Evolutionary conservation across 2,888 invertebrate species (phyloP), one percentile per base, ranked within the genome.

Genomic region (Spodoptera exigua): DNA sequence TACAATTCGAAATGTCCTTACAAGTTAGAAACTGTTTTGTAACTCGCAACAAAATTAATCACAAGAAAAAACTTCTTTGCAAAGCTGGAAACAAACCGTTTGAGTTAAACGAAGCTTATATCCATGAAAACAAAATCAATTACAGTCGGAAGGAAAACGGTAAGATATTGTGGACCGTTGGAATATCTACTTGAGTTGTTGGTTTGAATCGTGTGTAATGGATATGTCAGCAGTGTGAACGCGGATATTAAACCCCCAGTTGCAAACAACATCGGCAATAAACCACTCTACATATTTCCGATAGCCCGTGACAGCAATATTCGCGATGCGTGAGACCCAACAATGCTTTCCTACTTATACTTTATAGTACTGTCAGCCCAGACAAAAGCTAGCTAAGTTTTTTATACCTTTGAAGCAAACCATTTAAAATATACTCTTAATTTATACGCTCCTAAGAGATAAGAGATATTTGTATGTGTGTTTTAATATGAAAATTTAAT

Each of bases 1-100:
- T 41, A 62, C 53, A 56, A 64, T 21, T 27, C 36, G 32, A 57
- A 70, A 65, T 41, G 56, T 56, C 49, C 37, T 72, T 58, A 51
- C 45, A 58, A 72, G 68, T 57, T 72, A 41, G 63, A 65, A 71
- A 61, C 55, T 52, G 54, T 72, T 66, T 61, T 68, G 37, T 53
- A 61, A 61, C 55, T 66, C 41, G 41, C 43, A 46, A 72, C 41
- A 58, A 71, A 72, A 58, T 66, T 44, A 71, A 72, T 72, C 54
- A 49, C 14, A 58, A 54, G 37, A 72, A 76, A 70, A 64, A 66
- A 56, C 40, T 44, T 66, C 5, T 58, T 48, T 10, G 13, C 48
- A 61, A 66, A 49, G 17, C 39, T 48, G 36, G 43, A 46, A 58
- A 76, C 61, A 37, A 76, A 57, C 54, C 54, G 60, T 65, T 60